Evolutionary conservation across 2,888 invertebrate species (phyloP).

Genomic region (Aphidius colemani): DNA sequence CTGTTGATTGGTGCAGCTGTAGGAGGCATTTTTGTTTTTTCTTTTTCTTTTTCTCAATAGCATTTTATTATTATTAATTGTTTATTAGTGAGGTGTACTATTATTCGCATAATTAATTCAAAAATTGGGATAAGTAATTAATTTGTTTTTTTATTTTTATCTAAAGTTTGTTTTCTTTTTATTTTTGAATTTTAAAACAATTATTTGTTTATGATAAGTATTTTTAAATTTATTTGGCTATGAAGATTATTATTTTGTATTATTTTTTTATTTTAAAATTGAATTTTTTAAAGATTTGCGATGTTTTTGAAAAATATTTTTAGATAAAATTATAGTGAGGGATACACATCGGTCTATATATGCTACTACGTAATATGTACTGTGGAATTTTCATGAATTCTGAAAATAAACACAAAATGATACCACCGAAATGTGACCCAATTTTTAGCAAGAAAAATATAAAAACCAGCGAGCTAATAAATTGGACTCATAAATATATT

Average conservation of each 20-base stretch:
- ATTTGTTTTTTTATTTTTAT: slow-evolving; percentile 2
- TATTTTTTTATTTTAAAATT: not conserved
- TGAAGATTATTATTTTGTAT: not conserved
- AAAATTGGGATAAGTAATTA: slow-evolving; percentile 4
- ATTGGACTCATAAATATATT: too few relatives aligned
- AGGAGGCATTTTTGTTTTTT: slow-evolving; percentile 35
- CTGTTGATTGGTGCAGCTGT: slow-evolving; percentile 80
- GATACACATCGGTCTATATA: slow-evolving; percentile 3
- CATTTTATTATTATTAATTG: slow-evolving; percentile 12
- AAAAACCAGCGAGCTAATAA: too few relatives aligned
- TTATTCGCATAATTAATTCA: slow-evolving; percentile 18
- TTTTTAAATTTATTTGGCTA: slow-evolving; percentile 3
- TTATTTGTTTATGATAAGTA: not conserved
- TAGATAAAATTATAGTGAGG: slow-evolving; percentile 30
- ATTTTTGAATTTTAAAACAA: not conserved
- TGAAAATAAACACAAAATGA: slow-evolving; percentile 36
- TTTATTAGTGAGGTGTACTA: slow-evolving; percentile 15
- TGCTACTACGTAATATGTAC: slow-evolving; percentile 30
- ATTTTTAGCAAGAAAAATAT: not conserved
- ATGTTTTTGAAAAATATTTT: slow-evolving; percentile 32
- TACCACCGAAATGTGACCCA: not conserved
- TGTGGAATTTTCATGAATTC: slow-evolving; percentile 32
- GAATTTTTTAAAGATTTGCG: not conserved
- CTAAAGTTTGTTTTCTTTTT: not conserved
- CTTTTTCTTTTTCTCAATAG: slow-evolving; percentile 24